Evolutionary conservation across 2,888 invertebrate genomes (phyloP), one percentile per base, ranked within the genome.

Genomic region (Coelopa pilipes): DNA sequence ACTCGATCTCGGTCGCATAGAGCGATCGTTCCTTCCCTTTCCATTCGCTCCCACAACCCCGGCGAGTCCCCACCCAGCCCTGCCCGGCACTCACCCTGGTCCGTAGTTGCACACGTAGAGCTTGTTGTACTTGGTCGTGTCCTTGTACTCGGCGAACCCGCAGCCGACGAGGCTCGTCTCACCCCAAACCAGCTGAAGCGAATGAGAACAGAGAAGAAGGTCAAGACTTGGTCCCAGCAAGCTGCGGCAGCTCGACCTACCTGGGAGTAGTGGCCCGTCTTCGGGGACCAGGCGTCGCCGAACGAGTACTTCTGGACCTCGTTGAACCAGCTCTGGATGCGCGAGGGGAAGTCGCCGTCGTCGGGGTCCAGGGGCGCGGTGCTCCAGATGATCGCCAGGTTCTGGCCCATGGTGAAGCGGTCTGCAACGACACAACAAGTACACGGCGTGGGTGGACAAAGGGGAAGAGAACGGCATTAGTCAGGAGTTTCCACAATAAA

Each of bases 51-150:
- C n/a, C n/a, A n/a, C n/a, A n/a, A n/a, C n/a, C n/a, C n/a, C n/a
- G n/a, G n/a, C n/a, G n/a, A n/a, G n/a, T n/a, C n/a, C n/a, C n/a
- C n/a, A n/a, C n/a, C n/a, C n/a, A n/a, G n/a, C n/a, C n/a, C n/a
- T n/a, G n/a, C n/a, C n/a, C n/a, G n/a, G n/a, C n/a, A 82, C 88
- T 87, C 87, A 91, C 91, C 92, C 93, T 13, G 95, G 94, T 72
- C 94, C 94, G 83, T 95, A 95, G 89, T 95, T 95, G 89, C 95
- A 95, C 71, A 95, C 93, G 87, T 94, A 95, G 75, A 94, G 90
- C 87, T 94, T 94, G 79, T 93, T 93, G 86, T 93, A 94, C 79
- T 95, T 94, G 79, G 91, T 89, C 1, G 91, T 90, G 81, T 94
- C 93, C 83, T 93, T 92, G 88, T 94, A 96, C 87, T 92, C 94